phyloP scores from a whole-genome alignment of 2,113 vertebrate genomes.

The Callorhinus ursinus region DNA sequence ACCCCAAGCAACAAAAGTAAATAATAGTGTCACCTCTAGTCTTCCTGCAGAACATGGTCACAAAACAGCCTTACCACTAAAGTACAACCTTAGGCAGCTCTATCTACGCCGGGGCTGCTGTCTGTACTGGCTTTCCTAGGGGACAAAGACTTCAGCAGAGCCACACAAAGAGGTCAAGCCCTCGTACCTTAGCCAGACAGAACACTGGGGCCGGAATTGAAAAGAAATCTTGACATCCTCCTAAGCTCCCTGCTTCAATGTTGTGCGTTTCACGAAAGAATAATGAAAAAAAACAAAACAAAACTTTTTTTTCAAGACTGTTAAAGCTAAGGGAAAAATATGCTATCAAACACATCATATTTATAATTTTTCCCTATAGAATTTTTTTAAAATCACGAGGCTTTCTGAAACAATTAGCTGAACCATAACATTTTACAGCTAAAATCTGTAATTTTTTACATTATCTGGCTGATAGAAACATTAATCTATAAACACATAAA shows the following conservation, averaged over 20 bases:
- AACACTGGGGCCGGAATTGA: background rate
- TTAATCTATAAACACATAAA: background rate
- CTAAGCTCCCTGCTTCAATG: conserved; percentile 8
- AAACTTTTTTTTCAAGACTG: background rate
- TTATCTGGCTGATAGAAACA: background rate
- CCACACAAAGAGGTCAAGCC: conserved; percentile 69
- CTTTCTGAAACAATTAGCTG: background rate
- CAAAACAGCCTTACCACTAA: conserved; percentile 82
- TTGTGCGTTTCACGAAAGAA: background rate
- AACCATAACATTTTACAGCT: background rate
- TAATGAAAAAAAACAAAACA: background rate
- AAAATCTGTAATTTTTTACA: background rate
- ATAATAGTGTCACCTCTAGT: conserved; percentile 90
- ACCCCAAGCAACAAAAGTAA: conserved; percentile 91
- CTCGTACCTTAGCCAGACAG: background rate
- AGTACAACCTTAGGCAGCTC: conserved; percentile 73
- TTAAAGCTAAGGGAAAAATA: background rate
- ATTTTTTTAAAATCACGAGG: background rate
- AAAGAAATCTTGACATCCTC: conserved; percentile 10
- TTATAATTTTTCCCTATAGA: background rate
- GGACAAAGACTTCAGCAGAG: conserved; percentile 72
- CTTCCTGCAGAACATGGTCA: conserved; percentile 85
- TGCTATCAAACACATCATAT: background rate
- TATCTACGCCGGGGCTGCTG: conserved; percentile 76
- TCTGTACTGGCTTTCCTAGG: conserved; percentile 72